Percentiles rank a stretch among this genome's conserved stretches.
phyloP scores from a whole-genome alignment of 1,140 invertebrate genomes.

The Yoshiicerus persimilis region DNA sequence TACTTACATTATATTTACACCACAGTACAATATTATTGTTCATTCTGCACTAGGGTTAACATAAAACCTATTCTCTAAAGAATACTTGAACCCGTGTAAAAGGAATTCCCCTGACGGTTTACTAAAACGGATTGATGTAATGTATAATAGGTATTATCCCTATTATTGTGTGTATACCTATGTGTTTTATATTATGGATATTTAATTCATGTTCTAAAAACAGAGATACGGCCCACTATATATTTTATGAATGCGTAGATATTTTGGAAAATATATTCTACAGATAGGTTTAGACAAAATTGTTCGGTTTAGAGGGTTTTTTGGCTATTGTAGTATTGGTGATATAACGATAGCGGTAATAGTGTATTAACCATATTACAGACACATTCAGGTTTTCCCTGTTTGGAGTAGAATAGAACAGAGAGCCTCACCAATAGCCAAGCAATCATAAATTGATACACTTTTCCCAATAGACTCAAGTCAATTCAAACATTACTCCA shows the following conservation, averaged over 20 bases:
- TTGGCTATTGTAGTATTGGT: no score
- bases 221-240: neutral
- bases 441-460: conserved; percentile 8
- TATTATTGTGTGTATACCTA: neutral
- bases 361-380: neutral
- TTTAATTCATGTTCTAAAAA: neutral
- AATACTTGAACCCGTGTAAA: neutral
- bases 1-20: neutral
- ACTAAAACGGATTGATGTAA: neutral
- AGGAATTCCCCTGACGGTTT: neutral
- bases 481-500: neutral
- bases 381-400: neutral
- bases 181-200: neutral
- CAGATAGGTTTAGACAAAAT: no score
- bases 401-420: neutral
- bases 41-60: neutral
- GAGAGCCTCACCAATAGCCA: neutral
- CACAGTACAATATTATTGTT: neutral
- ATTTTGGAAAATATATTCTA: neutral
- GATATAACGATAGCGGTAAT: neutral
- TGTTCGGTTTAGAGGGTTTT: no score
- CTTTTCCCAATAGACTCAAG: neutral
- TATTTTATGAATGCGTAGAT: neutral
- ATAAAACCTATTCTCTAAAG: neutral
- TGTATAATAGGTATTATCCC: neutral